These are phyloP conservation scores for Ametastegia equiseti DNA, from an alignment of 2,888 invertebrate species.

Conservation along the genomic window DNA sequence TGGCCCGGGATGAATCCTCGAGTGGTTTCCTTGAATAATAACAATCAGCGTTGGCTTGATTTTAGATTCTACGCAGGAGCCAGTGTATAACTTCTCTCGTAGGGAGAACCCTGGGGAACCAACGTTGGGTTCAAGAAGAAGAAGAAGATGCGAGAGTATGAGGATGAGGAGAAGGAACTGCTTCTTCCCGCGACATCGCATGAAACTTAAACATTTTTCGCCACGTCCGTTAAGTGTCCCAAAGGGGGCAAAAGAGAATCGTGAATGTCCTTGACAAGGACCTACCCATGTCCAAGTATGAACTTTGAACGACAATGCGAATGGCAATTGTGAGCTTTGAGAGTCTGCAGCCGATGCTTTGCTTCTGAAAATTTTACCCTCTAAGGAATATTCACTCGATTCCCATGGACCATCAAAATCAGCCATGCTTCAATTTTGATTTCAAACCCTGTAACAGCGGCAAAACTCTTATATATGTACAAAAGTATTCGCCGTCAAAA, in stretches of 20 bases:
- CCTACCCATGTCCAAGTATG: not conserved
- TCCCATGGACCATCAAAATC: constrained; percentile 38
- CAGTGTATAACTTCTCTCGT: constrained; percentile 47
- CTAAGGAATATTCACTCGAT: constrained; percentile 9
- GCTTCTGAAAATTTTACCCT: not conserved
- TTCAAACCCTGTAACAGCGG: not conserved
- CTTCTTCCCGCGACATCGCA: constrained; percentile 27
- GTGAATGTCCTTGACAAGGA: constrained; percentile 9
- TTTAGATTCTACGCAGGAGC: constrained; percentile 47
- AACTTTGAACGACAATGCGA: constrained; percentile 1
- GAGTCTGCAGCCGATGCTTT: not conserved
- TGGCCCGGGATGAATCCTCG: constrained; percentile 46
- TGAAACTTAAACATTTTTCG: constrained; percentile 46
- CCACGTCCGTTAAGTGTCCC: constrained; percentile 44
- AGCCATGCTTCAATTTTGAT: constrained; percentile 32
- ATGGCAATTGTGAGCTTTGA: not conserved
- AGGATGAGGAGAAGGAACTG: constrained; percentile 19
- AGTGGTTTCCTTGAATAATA: constrained; percentile 50
- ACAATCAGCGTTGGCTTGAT: constrained; percentile 47
- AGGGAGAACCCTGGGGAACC: constrained; percentile 18
- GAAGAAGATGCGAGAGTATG: too few species aligned
- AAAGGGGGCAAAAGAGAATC: constrained; percentile 20
- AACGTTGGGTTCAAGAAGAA: too few species aligned
- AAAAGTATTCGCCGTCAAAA: not conserved
- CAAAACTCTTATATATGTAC: constrained; percentile 36